Base-by-base conservation (phyloP, 2,113 vertebrate genomes). In the Corydoras maculifer region DNA sequence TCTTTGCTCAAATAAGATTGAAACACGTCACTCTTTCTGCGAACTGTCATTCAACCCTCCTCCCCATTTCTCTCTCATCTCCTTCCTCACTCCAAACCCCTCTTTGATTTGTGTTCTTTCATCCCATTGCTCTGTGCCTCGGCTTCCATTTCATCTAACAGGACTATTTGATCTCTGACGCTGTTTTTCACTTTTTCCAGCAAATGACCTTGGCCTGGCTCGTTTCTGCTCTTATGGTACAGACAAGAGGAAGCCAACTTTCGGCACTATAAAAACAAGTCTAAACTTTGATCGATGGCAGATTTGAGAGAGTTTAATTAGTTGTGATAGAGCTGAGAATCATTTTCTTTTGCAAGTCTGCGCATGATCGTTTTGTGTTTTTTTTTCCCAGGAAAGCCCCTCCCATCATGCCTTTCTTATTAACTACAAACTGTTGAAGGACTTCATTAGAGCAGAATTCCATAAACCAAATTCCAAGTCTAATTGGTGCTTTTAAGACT, bases 121-220 rank as follows among this genome's bases (percentile, higher is more conserved):
- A 73, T 76, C 48, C 75, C 48, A 8, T 25, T 49, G 70, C 62
- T 70, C 13, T 58, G 18, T 78, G 75, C 77, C 66, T 70, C 72
- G 51, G 70, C n/a, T 69, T 72, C 63, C 8, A 59, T 43, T 76
- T 65, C 14, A 84, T 85, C 80, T 81, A 68, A 73, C 72, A 79
- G 74, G 74, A 71, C 65, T 53, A 77, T 85, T 84, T 89, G 83
- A 86, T 86, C 81, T 82, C 77, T 74, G 58, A 74, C 15, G 51
- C 68, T 78, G 81, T 84, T 87, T 80, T 80, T 69, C 78, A 79
- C 80, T 78, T 82, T 86, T 84, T 78, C 63, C 55, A 58, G 50
- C 63, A 68, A 11, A 11, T 82, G 81, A 87, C 83, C 87, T 86
- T 86, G 79, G 12, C 5, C 30, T 49, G 69, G 68, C 79, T 68